A percentile compares a stretch with the other conserved stretches of the same genome.
phyloP scores from a whole-genome alignment of 2,797 vertebrate genomes.

The Dryobates pubescens region DNA sequence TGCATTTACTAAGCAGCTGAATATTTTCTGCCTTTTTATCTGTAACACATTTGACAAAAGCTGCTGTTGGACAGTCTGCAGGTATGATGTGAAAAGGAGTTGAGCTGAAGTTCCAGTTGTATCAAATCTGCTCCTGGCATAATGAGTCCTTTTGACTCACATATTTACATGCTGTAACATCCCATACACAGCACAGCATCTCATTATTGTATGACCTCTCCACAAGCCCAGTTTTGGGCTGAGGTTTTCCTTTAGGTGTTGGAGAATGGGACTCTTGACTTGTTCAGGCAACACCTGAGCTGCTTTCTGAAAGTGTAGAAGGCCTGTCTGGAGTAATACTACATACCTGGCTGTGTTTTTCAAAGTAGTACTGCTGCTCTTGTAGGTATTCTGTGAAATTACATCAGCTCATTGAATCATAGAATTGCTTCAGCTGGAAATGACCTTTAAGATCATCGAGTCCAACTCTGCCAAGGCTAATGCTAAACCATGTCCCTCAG shows the following conservation, averaged over 20 bases:
- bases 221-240: background rate
- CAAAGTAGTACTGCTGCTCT: background rate
- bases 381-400: background rate
- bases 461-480: too few species aligned
- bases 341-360: background rate
- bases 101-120: background rate
- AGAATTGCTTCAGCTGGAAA: too few species aligned
- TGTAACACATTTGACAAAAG: background rate
- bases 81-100: background rate
- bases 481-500: too few species aligned
- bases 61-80: background rate
- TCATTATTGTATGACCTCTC: background rate
- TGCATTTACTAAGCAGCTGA: background rate
- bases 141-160: background rate
- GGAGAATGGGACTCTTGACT: background rate
- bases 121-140: background rate
- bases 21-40: background rate
- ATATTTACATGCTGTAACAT: background rate
- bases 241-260: constrained; percentile 15
- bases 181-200: background rate
- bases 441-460: too few species aligned
- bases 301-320: background rate
- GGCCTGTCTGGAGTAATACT: background rate
- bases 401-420: background rate
- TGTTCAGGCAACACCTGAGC: background rate